Evolutionary conservation across 1,140 invertebrate genomes (phyloP), one percentile per base, ranked within the genome.

Genomic region (Arctopsyche grandis): DNA sequence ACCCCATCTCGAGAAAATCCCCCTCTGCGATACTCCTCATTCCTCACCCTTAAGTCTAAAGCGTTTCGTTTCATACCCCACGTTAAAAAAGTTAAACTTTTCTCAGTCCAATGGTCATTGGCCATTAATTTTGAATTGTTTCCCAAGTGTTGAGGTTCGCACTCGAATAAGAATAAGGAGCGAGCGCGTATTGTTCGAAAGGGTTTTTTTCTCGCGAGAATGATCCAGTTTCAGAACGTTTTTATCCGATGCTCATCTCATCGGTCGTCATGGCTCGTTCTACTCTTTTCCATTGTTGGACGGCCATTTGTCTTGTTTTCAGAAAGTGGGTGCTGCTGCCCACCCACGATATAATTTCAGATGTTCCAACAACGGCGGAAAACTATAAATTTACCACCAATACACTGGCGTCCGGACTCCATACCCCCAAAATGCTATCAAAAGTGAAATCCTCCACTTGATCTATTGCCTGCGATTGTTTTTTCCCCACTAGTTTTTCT

Each of bases 271-370:
- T n/a, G n/a, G 19, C 19, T 22, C 63, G 10, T 66, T 66, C 12
- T 66, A 26, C 24, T 24, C 63, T 66, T 66, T 66, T 66, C 21
- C 63, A 19, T 22, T 66, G 24, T 66, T 66, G 21, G 19, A 26
- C 63, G 14, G 63, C 21, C 63, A 24, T 66, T 66, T 66, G 63
- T 66, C 63, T 66, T 66, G 63, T 66, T 66, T 66, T 66, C 63
- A 66, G 24, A 66, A 66, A 26, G 63, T 66, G 24, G 63, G 24
- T 16, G 29, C n/a, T n/a, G n/a, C n/a, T 38, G 56, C 63, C 63
- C 63, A 9, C 24, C 24, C 22, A 29, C 63, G 21, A 29, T 66
- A 66, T 66, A 66, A 66, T 66, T 66, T 66, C 24, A 24, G 63
- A 66, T 66, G 63, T 66, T 66, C 24, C 24, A 10, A 24, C 24